Evolutionary conservation across 2,888 invertebrate species (phyloP).

Genomic region (Mantis religiosa): DNA sequence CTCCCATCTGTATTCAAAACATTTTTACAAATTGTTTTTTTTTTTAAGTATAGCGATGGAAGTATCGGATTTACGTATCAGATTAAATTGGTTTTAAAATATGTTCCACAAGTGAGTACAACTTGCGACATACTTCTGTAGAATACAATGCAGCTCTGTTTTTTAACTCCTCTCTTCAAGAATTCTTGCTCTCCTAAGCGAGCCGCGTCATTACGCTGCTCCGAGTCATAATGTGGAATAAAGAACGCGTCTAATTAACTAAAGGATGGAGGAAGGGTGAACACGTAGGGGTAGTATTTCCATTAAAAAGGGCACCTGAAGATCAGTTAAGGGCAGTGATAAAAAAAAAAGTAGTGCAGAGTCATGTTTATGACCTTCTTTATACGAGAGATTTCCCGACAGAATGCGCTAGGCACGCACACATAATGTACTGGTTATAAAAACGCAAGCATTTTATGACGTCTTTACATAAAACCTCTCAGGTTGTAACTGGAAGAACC

Average conservation of each 20-base stretch:
- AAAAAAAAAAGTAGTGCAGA: not conserved
- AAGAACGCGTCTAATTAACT: not conserved
- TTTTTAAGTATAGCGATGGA: no score
- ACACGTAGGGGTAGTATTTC: not conserved
- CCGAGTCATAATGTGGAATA: not conserved
- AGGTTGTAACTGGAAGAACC: no score
- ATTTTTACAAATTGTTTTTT: no score
- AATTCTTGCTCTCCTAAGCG: not conserved
- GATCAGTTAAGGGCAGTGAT: not conserved
- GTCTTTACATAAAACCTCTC: not conserved
- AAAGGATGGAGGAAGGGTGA: not conserved
- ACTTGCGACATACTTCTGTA: no score
- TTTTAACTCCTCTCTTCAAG: no score
- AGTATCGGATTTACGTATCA: no score
- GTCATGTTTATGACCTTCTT: not conserved
- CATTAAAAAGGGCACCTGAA: not conserved
- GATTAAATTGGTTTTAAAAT: no score
- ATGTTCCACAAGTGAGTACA: no score
- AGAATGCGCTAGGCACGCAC: not conserved
- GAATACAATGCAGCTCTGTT: no score
- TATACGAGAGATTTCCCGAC: not conserved
- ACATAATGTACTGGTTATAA: not conserved
- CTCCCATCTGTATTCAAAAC: no score
- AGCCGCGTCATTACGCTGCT: not conserved
- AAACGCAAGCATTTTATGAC: not conserved